These are phyloP conservation scores for Hypocryptadius cinnamomeus DNA, from an alignment of 2,113 vertebrate genomes.

Conservation along the genomic window DNA sequence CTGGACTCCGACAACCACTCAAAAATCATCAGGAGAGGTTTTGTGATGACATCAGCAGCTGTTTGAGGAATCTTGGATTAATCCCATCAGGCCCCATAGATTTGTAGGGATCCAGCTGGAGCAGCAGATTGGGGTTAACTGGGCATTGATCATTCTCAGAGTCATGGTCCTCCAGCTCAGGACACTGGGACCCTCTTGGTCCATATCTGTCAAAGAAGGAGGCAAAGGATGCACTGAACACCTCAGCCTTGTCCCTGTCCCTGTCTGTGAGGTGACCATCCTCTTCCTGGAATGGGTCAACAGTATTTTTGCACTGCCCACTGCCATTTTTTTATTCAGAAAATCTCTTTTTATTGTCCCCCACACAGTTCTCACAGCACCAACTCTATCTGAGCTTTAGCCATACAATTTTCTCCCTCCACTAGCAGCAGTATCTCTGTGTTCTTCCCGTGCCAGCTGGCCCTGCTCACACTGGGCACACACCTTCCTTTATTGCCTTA, in stretches of 20 bases:
- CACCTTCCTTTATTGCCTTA: background rate
- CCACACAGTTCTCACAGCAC: background rate
- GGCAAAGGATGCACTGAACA: background rate
- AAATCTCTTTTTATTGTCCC: background rate
- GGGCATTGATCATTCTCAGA: background rate
- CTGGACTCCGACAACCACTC: background rate
- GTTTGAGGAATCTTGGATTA: background rate
- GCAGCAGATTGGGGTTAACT: too few species aligned
- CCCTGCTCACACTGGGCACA: background rate
- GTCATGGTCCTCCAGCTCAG: background rate
- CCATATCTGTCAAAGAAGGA: background rate
- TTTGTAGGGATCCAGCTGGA: background rate
- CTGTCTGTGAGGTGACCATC: background rate
- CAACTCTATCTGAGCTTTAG: background rate
- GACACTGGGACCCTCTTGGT: background rate
- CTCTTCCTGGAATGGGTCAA: rapidly evolving
- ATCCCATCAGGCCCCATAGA: background rate
- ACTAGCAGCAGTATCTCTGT: background rate
- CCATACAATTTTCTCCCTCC: background rate
- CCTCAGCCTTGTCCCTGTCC: background rate
- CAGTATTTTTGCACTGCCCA: background rate
- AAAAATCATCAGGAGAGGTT: background rate
- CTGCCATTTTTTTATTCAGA: background rate
- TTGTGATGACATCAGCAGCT: background rate
- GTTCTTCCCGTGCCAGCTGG: background rate